Percentiles rank a stretch among this genome's conserved stretches.
These are phyloP conservation scores for Nematolebias whitei DNA, from an alignment of 2,113 vertebrate genomes.

Conservation along the genomic window DNA sequence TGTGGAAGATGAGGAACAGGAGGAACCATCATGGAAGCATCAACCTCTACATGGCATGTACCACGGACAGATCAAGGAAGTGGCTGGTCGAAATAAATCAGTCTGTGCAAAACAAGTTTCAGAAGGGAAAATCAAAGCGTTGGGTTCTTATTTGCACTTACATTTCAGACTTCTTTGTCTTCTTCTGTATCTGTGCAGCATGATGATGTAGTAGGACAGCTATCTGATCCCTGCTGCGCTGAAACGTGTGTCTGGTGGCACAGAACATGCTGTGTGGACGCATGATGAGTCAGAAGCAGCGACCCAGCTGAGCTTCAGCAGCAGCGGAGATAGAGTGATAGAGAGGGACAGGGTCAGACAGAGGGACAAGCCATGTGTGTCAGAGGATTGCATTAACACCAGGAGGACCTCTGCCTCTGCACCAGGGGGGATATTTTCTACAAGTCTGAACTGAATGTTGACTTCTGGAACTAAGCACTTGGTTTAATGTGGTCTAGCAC, in stretches of 20 bases:
- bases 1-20: too few relatives aligned
- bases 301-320: conserved; percentile 49
- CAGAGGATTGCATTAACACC: conserved; percentile 44
- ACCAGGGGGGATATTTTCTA: conserved; percentile 54
- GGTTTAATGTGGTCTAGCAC: conserved; percentile 31
- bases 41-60: too few relatives aligned
- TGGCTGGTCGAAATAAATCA: neutral
- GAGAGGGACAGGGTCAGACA: conserved; percentile 47
- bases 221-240: conserved; percentile 60
- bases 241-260: conserved; percentile 55
- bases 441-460: conserved; percentile 65
- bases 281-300: conserved; percentile 57
- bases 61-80: too few relatives aligned
- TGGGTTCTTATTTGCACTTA: neutral
- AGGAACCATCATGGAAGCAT: too few relatives aligned
- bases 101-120: conserved; percentile 35
- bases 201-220: conserved; percentile 62
- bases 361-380: conserved; percentile 54
- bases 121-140: conserved; percentile 23
- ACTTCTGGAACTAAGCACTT: conserved; percentile 64
- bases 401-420: conserved; percentile 54
- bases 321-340: conserved; percentile 51
- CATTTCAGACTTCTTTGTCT: conserved; percentile 18
- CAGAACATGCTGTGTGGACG: conserved; percentile 65
- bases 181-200: conserved; percentile 9